phyloP scores from a whole-genome alignment of 2,888 invertebrate species.

The Malacosoma neustria region DNA sequence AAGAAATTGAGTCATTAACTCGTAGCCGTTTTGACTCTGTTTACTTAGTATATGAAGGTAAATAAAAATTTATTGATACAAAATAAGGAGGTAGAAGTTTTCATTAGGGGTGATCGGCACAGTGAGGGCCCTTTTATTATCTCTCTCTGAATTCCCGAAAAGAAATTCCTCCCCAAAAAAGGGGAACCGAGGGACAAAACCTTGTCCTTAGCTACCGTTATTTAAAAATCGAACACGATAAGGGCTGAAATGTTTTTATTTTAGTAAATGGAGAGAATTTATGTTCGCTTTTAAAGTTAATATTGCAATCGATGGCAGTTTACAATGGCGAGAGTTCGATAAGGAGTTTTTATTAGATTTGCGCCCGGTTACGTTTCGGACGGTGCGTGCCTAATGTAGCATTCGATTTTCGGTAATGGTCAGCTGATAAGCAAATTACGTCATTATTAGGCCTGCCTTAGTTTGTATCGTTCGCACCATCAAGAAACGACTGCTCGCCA shows the following conservation, averaged over 20 bases:
- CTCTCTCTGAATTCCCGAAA: conserved; percentile 73
- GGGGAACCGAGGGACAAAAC: conserved; percentile 64
- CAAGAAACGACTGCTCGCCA: conserved; percentile 3
- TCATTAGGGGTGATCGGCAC: conserved; percentile 69
- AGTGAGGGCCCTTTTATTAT: conserved; percentile 76
- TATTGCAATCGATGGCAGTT: conserved; percentile 61
- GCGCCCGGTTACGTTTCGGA: conserved; percentile 55
- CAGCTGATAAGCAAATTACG: conserved; percentile 73
- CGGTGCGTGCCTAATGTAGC: conserved; percentile 63
- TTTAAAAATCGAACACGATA: conserved; percentile 74
- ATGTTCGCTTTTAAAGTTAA: conserved; percentile 62
- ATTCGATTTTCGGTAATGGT: conserved; percentile 74
- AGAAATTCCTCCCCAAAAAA: conserved; percentile 66
- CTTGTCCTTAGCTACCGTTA: conserved; percentile 66
- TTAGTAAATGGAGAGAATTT: conserved; percentile 68
- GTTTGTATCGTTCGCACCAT: conserved; percentile 52
- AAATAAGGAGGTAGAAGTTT: conserved; percentile 66
- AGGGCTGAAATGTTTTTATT: conserved; percentile 68
- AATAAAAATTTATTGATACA: conserved; percentile 59
- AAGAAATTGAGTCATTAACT: conserved; percentile 26
- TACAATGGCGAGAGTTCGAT: conserved; percentile 54
- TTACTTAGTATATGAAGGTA: conserved; percentile 25
- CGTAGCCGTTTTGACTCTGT: conserved; percentile 1
- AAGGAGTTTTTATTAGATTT: conserved; percentile 65
- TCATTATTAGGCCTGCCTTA: conserved; percentile 62